Base-by-base conservation (phyloP, 2,888 invertebrate species). In the Mimachlamys varia region DNA sequence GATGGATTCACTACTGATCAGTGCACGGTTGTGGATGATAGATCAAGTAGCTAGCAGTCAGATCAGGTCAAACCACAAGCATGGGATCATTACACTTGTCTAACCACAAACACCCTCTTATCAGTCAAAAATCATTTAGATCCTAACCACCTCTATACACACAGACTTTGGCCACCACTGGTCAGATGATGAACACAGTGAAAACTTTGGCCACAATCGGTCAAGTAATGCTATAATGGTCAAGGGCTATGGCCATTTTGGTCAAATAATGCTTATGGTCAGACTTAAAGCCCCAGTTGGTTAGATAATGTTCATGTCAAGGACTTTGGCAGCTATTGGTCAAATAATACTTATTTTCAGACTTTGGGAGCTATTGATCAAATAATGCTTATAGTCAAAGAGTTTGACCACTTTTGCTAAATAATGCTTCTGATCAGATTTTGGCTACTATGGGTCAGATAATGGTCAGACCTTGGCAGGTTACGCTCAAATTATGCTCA, bases 21-120 rank as follows among this genome's bases (percentile, higher is more conserved):
- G 76, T 22, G 3, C 76, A 76, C 33, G 76, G 76, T 76, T 33
- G 76, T 76, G 76, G 76, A 76, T 76, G 76, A 76, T 76, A 76
- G 76, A 76, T 76, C 76, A 76, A 76, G 76, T 76, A 76, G 33
- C 76, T 76, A 76, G 33, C 76, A 76, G 76, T 76, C 76, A 76
- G 76, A 76, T 17, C 17, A 76, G 91, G 89, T 91, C 90, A 90
- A 90, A 91, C 91, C 91, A 91, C 91, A 91, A 87, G 44, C 88
- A 89, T 89, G 89, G 49, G 19, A 89, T n/a, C 76, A 27, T 76
- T 76, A 76, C 76, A 76, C 76, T 33, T 76, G 76, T 19, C 89
- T 88, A 89, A 89, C 91, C 91, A 89, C 91, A 91, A 88, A 89
- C 87, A 76, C 76, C 27, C 76, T 76, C 76, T 76, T 76, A 76